Conservation (phyloP, 2,113 vertebrate species). For the Indicator indicator region DNA sequence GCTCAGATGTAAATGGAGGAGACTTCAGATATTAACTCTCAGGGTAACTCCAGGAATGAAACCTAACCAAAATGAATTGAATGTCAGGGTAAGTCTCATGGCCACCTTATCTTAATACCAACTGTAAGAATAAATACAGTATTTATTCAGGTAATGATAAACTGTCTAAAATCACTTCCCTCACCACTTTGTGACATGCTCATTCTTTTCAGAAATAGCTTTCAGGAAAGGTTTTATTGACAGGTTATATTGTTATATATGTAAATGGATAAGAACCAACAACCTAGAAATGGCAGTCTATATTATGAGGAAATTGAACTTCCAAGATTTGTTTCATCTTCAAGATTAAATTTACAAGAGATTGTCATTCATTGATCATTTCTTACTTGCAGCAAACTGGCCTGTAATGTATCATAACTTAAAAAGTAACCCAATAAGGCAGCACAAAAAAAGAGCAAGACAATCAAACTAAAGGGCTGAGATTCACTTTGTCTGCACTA, state of each 20-base stretch:
- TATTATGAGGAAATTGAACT: not conserved
- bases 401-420: not conserved
- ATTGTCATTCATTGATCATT: not conserved
- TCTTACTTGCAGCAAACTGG: not conserved
- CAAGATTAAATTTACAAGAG: not conserved
- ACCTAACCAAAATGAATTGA: not conserved
- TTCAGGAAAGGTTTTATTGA: not conserved
- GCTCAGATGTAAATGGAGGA: not conserved
- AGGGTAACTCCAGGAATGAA: not conserved
- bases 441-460: not conserved
- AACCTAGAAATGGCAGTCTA: not conserved
- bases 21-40: not conserved
- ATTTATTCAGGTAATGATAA: slow-evolving; percentile 9
- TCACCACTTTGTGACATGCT: not conserved
- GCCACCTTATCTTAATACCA: not conserved
- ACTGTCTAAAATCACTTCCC: slow-evolving; percentile 6
- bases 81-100: not conserved
- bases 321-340: not conserved
- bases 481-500: not conserved
- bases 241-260: not conserved
- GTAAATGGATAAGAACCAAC: not conserved
- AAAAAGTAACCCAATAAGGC: not conserved
- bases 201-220: not conserved
- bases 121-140: not conserved
- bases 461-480: not conserved